Conservation (phyloP, 2,888 invertebrate species). For the Sesia apiformis region DNA sequence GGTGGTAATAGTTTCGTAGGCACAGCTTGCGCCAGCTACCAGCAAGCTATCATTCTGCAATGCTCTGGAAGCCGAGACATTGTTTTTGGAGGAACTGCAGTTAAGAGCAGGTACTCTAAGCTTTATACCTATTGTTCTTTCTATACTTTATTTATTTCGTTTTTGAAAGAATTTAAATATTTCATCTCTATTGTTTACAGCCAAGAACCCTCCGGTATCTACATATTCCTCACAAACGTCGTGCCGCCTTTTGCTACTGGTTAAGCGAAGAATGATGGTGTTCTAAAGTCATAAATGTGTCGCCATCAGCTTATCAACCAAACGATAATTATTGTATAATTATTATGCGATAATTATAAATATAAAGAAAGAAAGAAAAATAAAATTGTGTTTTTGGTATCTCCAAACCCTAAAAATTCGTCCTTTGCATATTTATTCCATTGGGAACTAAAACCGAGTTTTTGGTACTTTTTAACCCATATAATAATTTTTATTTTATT, state of each 20-base stretch:
- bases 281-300: too few relatives aligned
- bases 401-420: too few relatives aligned
- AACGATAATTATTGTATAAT: too few relatives aligned
- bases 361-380: too few relatives aligned
- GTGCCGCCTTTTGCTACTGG: constrained; percentile 31
- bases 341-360: too few relatives aligned
- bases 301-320: too few relatives aligned
- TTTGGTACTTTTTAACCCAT: too few relatives aligned
- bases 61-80: constrained; percentile 36
- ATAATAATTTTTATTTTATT: too few relatives aligned
- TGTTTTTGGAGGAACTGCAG: constrained; percentile 39
- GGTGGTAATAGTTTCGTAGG: constrained; percentile 39
- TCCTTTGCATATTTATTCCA: too few relatives aligned
- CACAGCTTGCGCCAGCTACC: constrained; percentile 38
- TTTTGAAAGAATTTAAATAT: not conserved
- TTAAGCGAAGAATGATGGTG: constrained; percentile 7
- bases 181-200: not conserved
- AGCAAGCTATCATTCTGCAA: constrained; percentile 24
- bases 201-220: constrained; percentile 22
- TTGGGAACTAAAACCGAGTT: too few relatives aligned
- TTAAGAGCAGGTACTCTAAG: constrained; percentile 32
- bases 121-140: not conserved
- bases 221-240: constrained; percentile 28
- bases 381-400: too few relatives aligned
- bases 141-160: not conserved